Percentiles rank a stretch among this genome's conserved stretches.
phyloP scores from a whole-genome alignment of 2,113 vertebrate genomes.

The Centropus unirufus region DNA sequence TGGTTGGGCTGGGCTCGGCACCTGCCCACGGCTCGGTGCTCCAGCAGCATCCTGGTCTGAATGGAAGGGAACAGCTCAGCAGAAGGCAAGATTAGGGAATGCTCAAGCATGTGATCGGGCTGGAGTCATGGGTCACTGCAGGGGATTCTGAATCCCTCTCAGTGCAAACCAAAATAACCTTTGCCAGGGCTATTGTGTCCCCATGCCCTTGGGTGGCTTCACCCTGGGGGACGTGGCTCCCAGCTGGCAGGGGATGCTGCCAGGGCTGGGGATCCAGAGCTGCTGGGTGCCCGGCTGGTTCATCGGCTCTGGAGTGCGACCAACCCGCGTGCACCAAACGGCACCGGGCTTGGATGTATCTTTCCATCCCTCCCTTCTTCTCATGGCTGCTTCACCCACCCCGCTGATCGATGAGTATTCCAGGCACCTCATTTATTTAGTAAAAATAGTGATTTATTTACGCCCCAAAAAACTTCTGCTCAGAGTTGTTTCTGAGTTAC shows the following conservation, averaged over 20 bases:
- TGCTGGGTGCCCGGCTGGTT: no score
- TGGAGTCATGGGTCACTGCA: not conserved
- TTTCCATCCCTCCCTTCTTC: no score
- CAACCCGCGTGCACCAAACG: no score
- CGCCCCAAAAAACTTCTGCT: not conserved
- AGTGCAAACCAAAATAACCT: not conserved
- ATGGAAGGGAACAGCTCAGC: not conserved
- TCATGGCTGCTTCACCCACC: not conserved
- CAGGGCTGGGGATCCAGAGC: no score
- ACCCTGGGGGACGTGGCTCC: not conserved
- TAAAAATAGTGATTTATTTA: slow-evolving; percentile 25
- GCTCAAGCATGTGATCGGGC: not conserved
- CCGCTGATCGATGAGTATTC: not conserved
- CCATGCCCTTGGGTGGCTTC: not conserved
- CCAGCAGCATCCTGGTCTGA: rapidly evolving
- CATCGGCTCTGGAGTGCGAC: no score
- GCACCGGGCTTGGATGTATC: no score
- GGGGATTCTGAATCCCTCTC: not conserved
- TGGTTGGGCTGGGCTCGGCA: rapidly evolving
- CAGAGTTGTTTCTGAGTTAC: slow-evolving; percentile 46
- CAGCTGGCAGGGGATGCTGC: not conserved
- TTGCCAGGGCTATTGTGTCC: not conserved
- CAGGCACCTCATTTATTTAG: not conserved
- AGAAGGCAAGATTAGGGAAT: not conserved
- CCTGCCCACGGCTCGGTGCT: not conserved